Evolutionary conservation across 2,113 vertebrate species (phyloP), one percentile per base, ranked within the genome.

Genomic region (Polypterus bichir): DNA sequence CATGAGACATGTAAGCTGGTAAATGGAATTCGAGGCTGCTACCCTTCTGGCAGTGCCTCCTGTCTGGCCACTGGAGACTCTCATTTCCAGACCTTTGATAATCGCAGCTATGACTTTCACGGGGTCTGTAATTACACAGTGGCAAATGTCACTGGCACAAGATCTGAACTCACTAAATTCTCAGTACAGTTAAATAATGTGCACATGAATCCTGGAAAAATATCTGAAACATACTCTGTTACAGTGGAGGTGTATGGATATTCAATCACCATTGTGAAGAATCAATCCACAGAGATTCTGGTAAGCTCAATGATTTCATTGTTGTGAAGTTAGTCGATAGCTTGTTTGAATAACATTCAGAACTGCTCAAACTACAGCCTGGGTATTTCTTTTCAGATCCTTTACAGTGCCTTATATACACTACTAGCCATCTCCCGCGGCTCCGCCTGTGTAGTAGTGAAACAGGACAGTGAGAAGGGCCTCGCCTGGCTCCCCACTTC

Each of bases 81-180:
- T 4, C 82, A 85, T 59, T 86, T 81, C 1, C 0, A 62, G 49
- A 77, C 58, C 55, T 83, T 86, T 2, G 83, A 88, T 0, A 80
- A 81, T 0, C 8, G 10, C 7, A 52, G 0, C 3, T 85, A 81
- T 10, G 58, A 77, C 66, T 89, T 89, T 74, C 83, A 81, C 7
- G 84, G 86, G 0, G 64, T 71, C 0, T 83, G 87, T n/a, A 1
- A 78, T 3, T 89, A 88, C 54, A 72, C 73, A 48, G 57, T 89
- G 0, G 59, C 63, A 0, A 71, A 65, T 0, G 64, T 82, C 46
- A 27, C 27, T 27, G 27, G 27, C 27, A 27, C 27, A 27, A 27
- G 27, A 27, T 27, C 27, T 27, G 27, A 27, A 27, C 27, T 27
- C 27, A 27, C 27, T 27, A 27, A 27, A 27, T 27, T 27, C 27